These are phyloP conservation scores for Aleiodes sp. DNA, from an alignment of 1,140 invertebrate genomes.

Conservation along the genomic window DNA sequence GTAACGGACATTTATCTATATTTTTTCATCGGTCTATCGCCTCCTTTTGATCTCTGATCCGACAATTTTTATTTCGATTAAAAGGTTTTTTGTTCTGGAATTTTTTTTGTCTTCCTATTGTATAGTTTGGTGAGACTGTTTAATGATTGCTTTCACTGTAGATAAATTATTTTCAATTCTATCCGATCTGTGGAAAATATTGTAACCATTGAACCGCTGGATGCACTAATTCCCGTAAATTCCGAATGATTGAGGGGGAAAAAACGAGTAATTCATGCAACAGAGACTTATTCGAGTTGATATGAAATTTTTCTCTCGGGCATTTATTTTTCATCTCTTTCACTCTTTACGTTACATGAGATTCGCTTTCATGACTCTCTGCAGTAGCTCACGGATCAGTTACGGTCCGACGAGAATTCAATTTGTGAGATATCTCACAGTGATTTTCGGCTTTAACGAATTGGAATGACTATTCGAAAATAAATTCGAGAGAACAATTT, in stretches of 20 bases:
- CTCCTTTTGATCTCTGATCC: neutral
- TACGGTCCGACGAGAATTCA: neutral
- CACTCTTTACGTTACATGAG: neutral
- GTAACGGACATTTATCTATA: constrained; percentile 21
- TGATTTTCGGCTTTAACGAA: neutral
- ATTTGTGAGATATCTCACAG: neutral
- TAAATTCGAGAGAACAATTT: neutral
- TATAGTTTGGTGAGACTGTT: too few species aligned
- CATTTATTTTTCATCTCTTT: neutral
- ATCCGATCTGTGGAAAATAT: too few species aligned
- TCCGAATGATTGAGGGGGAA: too few species aligned
- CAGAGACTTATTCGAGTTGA: neutral
- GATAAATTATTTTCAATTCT: too few species aligned
- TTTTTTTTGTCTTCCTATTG: too few species aligned
- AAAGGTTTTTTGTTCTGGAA: too few species aligned
- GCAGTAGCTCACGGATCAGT: neutral
- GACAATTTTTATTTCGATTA: neutral
- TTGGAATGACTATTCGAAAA: constrained; percentile 1
- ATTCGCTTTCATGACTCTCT: constrained; percentile 4
- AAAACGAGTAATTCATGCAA: neutral
- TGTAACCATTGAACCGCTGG: too few species aligned
- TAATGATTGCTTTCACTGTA: too few species aligned
- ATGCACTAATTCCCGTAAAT: too few species aligned
- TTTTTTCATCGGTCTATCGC: constrained; percentile 18
- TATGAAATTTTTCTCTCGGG: neutral